Percentiles rank a stretch among this genome's conserved stretches.
Evolutionary conservation across 1,140 invertebrate genomes (phyloP).

Genomic region (Fopius arisanus): DNA sequence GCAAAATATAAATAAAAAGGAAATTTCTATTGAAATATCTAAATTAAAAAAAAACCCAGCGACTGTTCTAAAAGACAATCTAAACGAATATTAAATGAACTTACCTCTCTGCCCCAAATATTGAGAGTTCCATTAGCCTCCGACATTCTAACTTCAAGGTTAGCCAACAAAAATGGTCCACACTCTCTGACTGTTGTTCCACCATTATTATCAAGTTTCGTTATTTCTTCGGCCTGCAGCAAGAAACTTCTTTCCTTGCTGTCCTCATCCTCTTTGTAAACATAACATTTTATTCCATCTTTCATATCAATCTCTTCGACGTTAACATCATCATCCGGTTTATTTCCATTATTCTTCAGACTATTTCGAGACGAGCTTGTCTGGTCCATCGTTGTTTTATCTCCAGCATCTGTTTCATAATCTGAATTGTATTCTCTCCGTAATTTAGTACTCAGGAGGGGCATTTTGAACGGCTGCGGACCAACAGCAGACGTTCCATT

Average conservation of each 20-base stretch:
- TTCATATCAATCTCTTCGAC: slow-evolving; percentile 26
- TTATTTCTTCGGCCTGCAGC: slow-evolving; percentile 53
- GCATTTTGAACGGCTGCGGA: slow-evolving; percentile 51
- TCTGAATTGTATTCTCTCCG: slow-evolving; percentile 32
- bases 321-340: slow-evolving; percentile 13
- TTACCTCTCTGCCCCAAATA: slow-evolving; percentile 61
- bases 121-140: slow-evolving; percentile 61
- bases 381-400: slow-evolving; percentile 21
- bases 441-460: slow-evolving; percentile 34
- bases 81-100: neutral
- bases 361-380: neutral
- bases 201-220: slow-evolving; percentile 34
- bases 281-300: slow-evolving; percentile 52
- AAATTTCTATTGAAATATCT: neutral
- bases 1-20: too few relatives aligned
- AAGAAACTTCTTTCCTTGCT: slow-evolving; percentile 55
- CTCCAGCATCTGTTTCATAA: slow-evolving; percentile 32
- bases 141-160: slow-evolving; percentile 60
- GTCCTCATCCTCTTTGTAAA: slow-evolving; percentile 56
- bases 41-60: neutral
- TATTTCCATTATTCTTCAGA: slow-evolving; percentile 31
- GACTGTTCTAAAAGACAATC: neutral
- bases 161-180: slow-evolving; percentile 59
- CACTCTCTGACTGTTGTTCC: slow-evolving; percentile 52
- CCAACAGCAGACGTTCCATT: slow-evolving; percentile 30